Evolutionary conservation across 2,113 vertebrate species (phyloP).

Genomic region (Phyllopteryx taeniolatus): DNA sequence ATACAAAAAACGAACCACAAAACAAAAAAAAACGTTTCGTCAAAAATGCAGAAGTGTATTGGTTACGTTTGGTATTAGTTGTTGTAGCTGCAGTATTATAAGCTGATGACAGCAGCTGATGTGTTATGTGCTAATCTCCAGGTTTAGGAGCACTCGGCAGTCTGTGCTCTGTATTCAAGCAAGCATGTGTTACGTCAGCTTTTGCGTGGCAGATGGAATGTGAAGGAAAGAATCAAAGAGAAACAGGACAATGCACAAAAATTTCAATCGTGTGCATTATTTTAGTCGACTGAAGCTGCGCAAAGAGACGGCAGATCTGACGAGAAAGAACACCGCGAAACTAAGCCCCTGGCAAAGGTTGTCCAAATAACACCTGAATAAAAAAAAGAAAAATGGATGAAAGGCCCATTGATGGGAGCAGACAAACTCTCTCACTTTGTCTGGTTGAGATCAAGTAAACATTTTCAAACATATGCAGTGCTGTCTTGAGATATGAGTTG

Average conservation of each 20-base stretch:
- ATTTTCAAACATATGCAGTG: not conserved
- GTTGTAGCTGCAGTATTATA: not conserved
- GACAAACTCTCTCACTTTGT: slow-evolving; percentile 38
- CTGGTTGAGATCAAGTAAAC: slow-evolving; percentile 49
- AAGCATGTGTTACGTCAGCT: not conserved
- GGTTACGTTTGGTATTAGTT: not conserved
- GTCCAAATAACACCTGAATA: slow-evolving; percentile 47
- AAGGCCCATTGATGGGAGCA: slow-evolving; percentile 46
- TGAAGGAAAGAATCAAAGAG: not conserved
- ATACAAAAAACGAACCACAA: no score
- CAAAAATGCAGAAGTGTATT: not conserved
- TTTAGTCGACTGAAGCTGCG: slow-evolving; percentile 28
- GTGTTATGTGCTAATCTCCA: slow-evolving; percentile 17
- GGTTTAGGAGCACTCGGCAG: slow-evolving; percentile 14
- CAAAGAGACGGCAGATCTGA: slow-evolving; percentile 34
- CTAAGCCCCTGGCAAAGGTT: slow-evolving; percentile 53
- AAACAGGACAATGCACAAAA: not conserved
- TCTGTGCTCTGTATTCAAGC: slow-evolving; percentile 5
- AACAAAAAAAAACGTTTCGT: not conserved
- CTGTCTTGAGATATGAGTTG: no score
- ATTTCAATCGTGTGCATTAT: slow-evolving; percentile 14
- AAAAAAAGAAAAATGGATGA: slow-evolving; percentile 36
- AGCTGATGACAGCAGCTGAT: not conserved
- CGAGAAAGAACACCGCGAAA: slow-evolving; percentile 11
- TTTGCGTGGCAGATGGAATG: not conserved